Base-by-base conservation (phyloP, 2,888 invertebrate species). In the Eupithecia inturbata region DNA sequence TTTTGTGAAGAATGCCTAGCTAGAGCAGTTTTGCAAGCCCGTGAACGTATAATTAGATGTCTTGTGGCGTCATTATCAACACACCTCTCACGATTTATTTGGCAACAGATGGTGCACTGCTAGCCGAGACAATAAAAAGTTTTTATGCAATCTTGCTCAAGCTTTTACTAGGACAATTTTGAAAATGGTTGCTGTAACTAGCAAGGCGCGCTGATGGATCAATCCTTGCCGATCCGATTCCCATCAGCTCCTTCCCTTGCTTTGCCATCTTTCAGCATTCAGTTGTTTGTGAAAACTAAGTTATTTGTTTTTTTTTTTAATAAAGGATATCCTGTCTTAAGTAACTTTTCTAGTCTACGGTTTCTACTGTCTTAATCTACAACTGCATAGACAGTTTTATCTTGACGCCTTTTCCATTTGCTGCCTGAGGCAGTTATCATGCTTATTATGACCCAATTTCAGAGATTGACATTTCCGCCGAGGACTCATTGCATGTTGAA, bases 71-170 rank as follows among this genome's bases (percentile, higher is more conserved):
- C 84, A 85, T 77, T 77, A 72, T 57, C 71, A 77, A 77, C 80
- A 81, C 82, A 79, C 80, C 78, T 82, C 82, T 84, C 87, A 85
- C 85, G 86, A 86, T 79, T 83, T 82, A 78, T 87, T 87, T 86
- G 83, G 84, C 83, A 88, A 88, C 71, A 76, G 77, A 80, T 81
- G 78, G 73, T 75, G 70, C 76, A 64, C 74, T 77, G 79, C 79
- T 74, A 79, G 1, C 36, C 74, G 75, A 76, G 39, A 77, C 78
- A 79, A 82, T 82, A 79, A 82, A 72, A 71, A 49, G 16, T 41
- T 53, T 66, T 71, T 31, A 60, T 71, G 73, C 73, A 76, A 76
- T 71, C 64, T 9, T 66, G 14, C n/a, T n/a, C n/a, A 39, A 66
- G 33, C 53, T 68, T 57, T 68, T 67, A 64, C 63, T n/a, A n/a